Evolutionary conservation across 2,888 invertebrate species (phyloP).

Genomic region (Hipparchia sbordonii): DNA sequence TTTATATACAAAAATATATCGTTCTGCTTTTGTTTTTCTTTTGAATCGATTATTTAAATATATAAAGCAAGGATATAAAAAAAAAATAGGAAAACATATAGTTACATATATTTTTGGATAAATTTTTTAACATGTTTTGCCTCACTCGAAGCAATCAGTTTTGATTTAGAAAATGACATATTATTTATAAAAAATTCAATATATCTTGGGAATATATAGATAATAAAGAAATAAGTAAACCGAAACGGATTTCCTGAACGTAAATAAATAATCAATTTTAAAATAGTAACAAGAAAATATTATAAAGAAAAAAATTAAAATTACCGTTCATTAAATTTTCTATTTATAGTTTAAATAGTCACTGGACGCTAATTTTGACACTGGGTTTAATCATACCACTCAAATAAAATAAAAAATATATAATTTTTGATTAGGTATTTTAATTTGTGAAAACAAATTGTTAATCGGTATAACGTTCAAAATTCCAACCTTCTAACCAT

Average conservation of each 20-base stretch:
- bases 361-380: neutral
- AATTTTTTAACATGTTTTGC: neutral
- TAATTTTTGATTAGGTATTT: neutral
- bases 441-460: neutral
- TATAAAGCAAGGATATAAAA: constrained; percentile 10
- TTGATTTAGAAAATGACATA: neutral
- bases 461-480: neutral
- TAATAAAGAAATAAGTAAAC: neutral
- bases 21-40: constrained; percentile 23
- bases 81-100: no score
- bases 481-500: neutral
- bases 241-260: no score
- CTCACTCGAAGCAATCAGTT: neutral
- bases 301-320: no score
- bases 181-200: neutral
- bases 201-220: neutral
- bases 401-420: neutral
- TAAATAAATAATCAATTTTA: no score
- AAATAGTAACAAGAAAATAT: no score
- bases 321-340: no score
- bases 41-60: constrained; percentile 48
- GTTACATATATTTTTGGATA: no score
- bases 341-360: neutral
- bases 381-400: constrained; percentile 3
- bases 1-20: constrained; percentile 48